Conservation (phyloP, 2,888 invertebrate genomes). For the Lasioglossum figueresi region DNA sequence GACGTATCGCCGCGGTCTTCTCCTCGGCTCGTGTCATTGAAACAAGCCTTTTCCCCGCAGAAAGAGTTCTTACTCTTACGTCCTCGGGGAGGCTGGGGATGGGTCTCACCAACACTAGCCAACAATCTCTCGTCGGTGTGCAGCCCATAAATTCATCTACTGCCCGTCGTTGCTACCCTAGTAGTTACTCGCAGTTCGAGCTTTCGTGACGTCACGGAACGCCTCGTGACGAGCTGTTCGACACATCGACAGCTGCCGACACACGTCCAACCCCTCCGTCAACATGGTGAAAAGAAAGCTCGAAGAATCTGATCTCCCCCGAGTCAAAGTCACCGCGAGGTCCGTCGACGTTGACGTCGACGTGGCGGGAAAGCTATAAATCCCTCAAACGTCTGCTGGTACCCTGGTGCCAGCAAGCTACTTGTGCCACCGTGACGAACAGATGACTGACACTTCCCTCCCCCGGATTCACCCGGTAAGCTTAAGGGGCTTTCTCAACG, state of each 20-base stretch:
- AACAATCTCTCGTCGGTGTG: constrained; percentile 41
- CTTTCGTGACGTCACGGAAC: constrained; percentile 79
- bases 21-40: constrained; percentile 9
- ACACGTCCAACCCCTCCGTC: no score
- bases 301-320: not conserved
- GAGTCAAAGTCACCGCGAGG: constrained; percentile 16
- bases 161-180: constrained; percentile 78
- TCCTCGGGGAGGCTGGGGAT: constrained; percentile 1
- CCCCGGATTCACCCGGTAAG: constrained; percentile 17
- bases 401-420: constrained; percentile 81
- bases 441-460: constrained; percentile 80
- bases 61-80: constrained; percentile 45
- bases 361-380: constrained; percentile 79
- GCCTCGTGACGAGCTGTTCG: constrained; percentile 63
- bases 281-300: not conserved
- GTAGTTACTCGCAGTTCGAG: constrained; percentile 69
- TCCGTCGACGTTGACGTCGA: constrained; percentile 62
- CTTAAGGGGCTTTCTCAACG: constrained; percentile 24
- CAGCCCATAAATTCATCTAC: constrained; percentile 76
- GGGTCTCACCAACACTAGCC: constrained; percentile 11
- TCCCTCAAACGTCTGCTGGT: constrained; percentile 83
- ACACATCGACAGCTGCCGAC: constrained; percentile 51
- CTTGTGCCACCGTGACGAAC: constrained; percentile 83
- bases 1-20: constrained; percentile 41
- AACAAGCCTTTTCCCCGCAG: constrained; percentile 2